Conservation (phyloP, 2,113 vertebrate genomes). For the Eretmochelys imbricata region DNA sequence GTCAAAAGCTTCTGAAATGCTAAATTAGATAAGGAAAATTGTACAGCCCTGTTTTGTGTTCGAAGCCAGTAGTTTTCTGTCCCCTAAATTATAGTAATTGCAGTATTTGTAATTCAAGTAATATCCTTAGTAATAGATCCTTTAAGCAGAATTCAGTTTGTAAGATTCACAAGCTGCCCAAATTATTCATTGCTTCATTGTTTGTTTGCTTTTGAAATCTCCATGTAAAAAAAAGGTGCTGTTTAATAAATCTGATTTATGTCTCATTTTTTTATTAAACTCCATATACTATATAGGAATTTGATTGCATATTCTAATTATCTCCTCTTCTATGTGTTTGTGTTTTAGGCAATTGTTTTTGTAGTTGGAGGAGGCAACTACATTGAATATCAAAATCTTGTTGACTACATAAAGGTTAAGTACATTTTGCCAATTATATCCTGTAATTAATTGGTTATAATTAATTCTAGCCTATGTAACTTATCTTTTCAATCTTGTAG, state of each 20-base stretch:
- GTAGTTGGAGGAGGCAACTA: slow-evolving; percentile 98
- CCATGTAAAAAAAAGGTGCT: neutral
- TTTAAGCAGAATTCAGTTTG: neutral
- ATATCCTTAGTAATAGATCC: neutral
- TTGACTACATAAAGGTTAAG: slow-evolving; percentile 94
- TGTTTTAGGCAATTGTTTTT: slow-evolving; percentile 92
- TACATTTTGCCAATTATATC: slow-evolving; percentile 2
- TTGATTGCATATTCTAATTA: neutral
- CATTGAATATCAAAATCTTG: slow-evolving; percentile 98
- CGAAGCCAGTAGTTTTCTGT: neutral
- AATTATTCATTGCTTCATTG: neutral
- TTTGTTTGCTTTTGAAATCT: neutral
- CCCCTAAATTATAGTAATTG: neutral
- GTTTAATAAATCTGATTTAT: neutral
- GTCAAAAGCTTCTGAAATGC: slow-evolving; percentile 9
- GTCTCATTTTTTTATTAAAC: neutral
- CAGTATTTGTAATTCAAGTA: neutral
- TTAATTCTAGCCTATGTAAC: neutral
- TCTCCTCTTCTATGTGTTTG: slow-evolving; percentile 24
- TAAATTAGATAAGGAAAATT: neutral
- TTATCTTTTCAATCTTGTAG: neutral
- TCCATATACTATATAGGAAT: neutral
- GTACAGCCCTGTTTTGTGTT: neutral
- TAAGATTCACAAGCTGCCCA: neutral
- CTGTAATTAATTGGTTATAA: neutral